These are phyloP conservation scores for Ptyas mucosa DNA, from an alignment of 2,113 vertebrate species.

Conservation along the genomic window DNA sequence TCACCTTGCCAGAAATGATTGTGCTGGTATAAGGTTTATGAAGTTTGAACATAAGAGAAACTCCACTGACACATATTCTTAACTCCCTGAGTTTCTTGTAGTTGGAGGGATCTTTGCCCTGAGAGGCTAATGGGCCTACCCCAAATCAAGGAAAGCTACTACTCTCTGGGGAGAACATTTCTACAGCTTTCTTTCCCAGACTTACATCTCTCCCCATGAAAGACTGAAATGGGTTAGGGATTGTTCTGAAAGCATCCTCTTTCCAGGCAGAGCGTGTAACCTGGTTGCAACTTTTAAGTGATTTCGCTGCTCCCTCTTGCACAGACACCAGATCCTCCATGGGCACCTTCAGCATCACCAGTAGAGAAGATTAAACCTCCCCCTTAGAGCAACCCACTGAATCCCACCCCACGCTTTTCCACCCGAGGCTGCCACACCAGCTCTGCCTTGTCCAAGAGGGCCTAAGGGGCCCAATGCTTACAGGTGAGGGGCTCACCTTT, in stretches of 20 bases:
- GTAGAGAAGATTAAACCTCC: too few species aligned
- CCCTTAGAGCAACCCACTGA: too few species aligned
- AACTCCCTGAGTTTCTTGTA: neutral
- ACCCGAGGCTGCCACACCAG: neutral
- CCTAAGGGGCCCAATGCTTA: neutral
- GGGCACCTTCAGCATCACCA: neutral
- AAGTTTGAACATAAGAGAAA: neutral
- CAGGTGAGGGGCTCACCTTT: neutral
- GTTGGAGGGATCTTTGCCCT: neutral
- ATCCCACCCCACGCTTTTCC: neutral
- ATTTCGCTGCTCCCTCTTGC: neutral
- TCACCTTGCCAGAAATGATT: neutral
- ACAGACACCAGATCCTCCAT: neutral
- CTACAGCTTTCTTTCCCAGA: too few species aligned
- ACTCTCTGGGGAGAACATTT: neutral
- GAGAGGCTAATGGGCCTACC: neutral
- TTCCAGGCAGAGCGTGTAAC: neutral
- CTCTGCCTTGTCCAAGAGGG: neutral
- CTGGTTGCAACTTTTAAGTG: neutral
- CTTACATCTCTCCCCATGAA: neutral
- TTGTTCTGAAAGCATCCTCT: neutral
- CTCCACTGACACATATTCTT: neutral
- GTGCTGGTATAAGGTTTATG: neutral
- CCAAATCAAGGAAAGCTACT: neutral
- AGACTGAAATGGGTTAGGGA: neutral